These are phyloP conservation scores for Nematopogon swammerdamellus DNA, from an alignment of 2,888 invertebrate species.

Conservation along the genomic window DNA sequence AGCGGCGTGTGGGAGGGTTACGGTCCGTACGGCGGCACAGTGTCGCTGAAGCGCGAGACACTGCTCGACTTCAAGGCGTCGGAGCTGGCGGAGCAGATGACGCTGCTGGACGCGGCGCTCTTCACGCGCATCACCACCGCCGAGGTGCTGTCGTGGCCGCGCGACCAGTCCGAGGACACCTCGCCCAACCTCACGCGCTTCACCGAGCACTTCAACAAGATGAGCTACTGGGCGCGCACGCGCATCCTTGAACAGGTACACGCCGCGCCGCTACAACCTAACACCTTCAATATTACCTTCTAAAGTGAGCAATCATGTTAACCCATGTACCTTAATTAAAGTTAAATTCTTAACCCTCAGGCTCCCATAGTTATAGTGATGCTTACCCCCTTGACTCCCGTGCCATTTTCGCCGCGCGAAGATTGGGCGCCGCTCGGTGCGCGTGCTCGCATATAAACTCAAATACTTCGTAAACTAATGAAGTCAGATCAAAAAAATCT, in stretches of 20 bases:
- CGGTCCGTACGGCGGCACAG: conserved; percentile 36
- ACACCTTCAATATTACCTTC: too few relatives aligned
- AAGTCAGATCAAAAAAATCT: too few relatives aligned
- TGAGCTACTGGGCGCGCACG: conserved; percentile 98
- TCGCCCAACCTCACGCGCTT: conserved; percentile 96
- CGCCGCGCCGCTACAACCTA: too few relatives aligned
- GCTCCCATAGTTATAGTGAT: too few relatives aligned
- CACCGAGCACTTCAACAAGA: conserved; percentile 99
- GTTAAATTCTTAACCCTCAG: too few relatives aligned
- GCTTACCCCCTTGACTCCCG: too few relatives aligned
- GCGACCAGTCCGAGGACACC: conserved; percentile 95
- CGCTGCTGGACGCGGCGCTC: conserved; percentile 88
- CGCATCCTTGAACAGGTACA: conserved; percentile 79
- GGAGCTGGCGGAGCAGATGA: conserved; percentile 98
- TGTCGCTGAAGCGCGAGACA: conserved; percentile 52
- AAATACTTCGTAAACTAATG: too few relatives aligned
- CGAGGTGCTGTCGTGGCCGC: conserved; percentile 95
- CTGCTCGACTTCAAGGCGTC: conserved; percentile 91
- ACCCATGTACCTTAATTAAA: too few relatives aligned
- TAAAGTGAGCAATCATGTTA: too few relatives aligned
- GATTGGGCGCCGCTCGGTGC: too few relatives aligned
- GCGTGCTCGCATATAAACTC: too few relatives aligned
- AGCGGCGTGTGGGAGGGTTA: conserved; percentile 16
- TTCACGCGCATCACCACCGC: conserved; percentile 97
- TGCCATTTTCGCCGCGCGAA: too few relatives aligned